Percentiles rank a stretch among this genome's conserved stretches.
Conservation (phyloP, 2,113 vertebrate species). For the Hemiscyllium ocellatum region DNA sequence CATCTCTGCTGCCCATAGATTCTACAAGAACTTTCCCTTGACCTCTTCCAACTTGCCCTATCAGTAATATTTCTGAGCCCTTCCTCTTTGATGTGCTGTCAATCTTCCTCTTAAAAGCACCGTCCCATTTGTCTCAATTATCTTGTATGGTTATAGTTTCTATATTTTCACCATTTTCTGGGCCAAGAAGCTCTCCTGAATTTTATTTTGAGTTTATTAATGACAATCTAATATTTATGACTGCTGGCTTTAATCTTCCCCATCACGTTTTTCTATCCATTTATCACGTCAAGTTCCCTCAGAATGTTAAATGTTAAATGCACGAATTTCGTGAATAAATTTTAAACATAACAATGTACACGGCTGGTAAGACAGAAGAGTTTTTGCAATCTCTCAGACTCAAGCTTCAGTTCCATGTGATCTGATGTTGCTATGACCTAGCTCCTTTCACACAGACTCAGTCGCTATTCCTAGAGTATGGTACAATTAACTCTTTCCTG, state of each 20-base stretch:
- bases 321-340: no score
- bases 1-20: neutral
- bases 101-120: neutral
- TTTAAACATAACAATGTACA: no score
- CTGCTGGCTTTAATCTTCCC: neutral
- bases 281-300: no score
- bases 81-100: neutral
- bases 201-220: neutral
- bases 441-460: no score
- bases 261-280: no score
- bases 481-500: no score
- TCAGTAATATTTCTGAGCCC: neutral
- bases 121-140: neutral
- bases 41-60: neutral
- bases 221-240: neutral
- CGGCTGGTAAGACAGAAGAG: no score
- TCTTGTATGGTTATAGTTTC: neutral
- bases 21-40: neutral
- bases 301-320: no score
- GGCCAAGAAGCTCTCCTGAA: neutral
- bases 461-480: no score
- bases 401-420: no score
- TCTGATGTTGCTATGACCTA: no score
- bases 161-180: neutral
- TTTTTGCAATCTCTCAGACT: no score